Percentiles rank a stretch among this genome's conserved stretches.
Conservation (phyloP, 2,113 vertebrate genomes). For the Aegotheles bennettii region DNA sequence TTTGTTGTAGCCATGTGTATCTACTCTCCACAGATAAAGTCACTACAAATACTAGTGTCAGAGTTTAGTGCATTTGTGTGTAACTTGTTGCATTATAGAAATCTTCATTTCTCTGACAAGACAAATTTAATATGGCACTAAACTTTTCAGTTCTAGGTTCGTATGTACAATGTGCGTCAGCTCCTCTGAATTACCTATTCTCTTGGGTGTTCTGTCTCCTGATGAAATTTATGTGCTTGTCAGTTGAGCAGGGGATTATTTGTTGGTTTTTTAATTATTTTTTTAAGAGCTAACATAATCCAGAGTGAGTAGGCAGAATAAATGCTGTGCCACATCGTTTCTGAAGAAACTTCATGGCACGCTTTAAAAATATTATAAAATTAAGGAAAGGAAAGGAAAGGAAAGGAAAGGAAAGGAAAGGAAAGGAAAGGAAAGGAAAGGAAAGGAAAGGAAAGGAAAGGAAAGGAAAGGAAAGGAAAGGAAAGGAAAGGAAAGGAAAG, state of each 20-base stretch:
- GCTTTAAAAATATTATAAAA: background rate
- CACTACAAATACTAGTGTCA: background rate
- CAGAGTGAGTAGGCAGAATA: background rate
- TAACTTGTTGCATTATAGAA: background rate
- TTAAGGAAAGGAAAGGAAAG: too few relatives aligned
- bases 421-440: too few relatives aligned
- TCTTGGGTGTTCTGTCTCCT: background rate
- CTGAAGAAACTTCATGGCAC: background rate
- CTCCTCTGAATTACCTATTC: background rate
- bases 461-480: too few relatives aligned
- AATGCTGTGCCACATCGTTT: background rate
- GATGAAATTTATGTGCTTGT: background rate
- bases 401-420: too few relatives aligned
- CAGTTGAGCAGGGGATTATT: background rate
- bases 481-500: too few relatives aligned
- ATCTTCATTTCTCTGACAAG: background rate
- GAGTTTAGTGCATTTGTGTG: background rate
- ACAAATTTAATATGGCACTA: background rate
- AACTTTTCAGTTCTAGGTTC: background rate
- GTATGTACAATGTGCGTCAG: background rate
- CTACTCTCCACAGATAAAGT: background rate
- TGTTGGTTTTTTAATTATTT: background rate
- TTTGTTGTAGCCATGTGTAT: fast-evolving
- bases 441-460: too few relatives aligned
- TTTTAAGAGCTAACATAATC: background rate